phyloP scores from a whole-genome alignment of 2,888 invertebrate species.

The Hylaea fasciaria region DNA sequence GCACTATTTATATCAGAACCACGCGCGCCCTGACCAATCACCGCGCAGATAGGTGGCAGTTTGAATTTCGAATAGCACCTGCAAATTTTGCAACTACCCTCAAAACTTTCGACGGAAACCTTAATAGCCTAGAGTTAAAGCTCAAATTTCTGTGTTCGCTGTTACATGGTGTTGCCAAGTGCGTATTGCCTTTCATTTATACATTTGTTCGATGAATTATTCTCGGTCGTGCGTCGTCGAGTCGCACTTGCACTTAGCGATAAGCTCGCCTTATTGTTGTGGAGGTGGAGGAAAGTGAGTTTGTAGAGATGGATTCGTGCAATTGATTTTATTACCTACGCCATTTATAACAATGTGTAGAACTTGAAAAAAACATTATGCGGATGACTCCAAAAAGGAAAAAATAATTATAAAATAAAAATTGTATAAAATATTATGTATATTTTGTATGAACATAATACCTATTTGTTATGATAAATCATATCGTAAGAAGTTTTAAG shows the following conservation, averaged over 20 bases:
- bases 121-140: conserved; percentile 38
- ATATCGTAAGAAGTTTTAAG: too few species aligned
- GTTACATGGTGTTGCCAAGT: conserved; percentile 44
- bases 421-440: too few species aligned
- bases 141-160: conserved; percentile 34
- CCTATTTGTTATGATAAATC: too few species aligned
- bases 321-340: background rate
- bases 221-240: conserved; percentile 68
- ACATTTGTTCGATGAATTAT: conserved; percentile 82
- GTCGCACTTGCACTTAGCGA: conserved; percentile 66
- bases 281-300: conserved; percentile 34
- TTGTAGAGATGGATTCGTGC: conserved; percentile 2
- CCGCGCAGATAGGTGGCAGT: conserved; percentile 77
- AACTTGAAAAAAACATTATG: too few species aligned
- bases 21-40: conserved; percentile 80
- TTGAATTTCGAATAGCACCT: conserved; percentile 76
- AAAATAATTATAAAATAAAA: too few species aligned
- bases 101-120: conserved; percentile 32
- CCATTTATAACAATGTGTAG: background rate
- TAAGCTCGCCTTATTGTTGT: conserved; percentile 54
- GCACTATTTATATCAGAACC: conserved; percentile 81
- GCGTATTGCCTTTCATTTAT: conserved; percentile 79
- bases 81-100: conserved; percentile 54
- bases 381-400: too few species aligned
- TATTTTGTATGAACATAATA: too few species aligned